Evolutionary conservation across 2,113 vertebrate species (phyloP).

Genomic region (Elephantulus edwardii): DNA sequence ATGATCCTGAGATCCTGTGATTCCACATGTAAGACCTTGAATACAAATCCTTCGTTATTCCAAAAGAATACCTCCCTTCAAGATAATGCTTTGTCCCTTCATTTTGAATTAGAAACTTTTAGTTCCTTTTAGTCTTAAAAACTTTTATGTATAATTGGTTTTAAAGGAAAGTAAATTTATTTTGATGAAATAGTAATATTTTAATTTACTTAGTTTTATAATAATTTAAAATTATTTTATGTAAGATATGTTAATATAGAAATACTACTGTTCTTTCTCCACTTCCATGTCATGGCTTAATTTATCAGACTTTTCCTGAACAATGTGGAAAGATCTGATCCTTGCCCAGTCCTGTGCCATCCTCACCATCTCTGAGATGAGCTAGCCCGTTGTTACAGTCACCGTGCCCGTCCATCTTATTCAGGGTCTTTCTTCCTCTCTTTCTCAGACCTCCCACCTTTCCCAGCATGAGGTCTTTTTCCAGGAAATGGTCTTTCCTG

Average conservation of each 20-base stretch:
- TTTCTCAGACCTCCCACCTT: too few relatives aligned
- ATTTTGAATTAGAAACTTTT: constrained; percentile 33
- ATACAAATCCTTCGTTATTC: constrained; percentile 19
- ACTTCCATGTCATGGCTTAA: constrained; percentile 26
- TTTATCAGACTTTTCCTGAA: constrained; percentile 35
- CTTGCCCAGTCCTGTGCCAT: too few relatives aligned
- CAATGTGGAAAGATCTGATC: background rate
- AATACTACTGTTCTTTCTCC: constrained; percentile 13
- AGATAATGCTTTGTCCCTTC: background rate
- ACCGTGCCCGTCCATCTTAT: too few relatives aligned
- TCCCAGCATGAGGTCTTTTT: too few relatives aligned
- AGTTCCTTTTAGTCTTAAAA: too few relatives aligned
- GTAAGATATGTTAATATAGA: constrained; percentile 28
- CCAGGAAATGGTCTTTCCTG: too few relatives aligned
- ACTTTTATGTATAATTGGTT: too few relatives aligned
- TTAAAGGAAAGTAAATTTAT: background rate
- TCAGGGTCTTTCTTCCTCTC: too few relatives aligned
- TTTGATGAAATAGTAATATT: background rate
- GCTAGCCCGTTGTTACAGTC: too few relatives aligned
- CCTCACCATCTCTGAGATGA: too few relatives aligned
- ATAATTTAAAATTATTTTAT: constrained; percentile 41
- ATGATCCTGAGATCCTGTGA: background rate
- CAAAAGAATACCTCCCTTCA: too few relatives aligned
- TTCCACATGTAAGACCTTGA: constrained; percentile 36
- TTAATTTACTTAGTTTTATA: constrained; percentile 51